A percentile compares a stretch with the other conserved stretches of the same genome.
phyloP scores from a whole-genome alignment of 2,113 vertebrate species.

The Apodemus sylvaticus region DNA sequence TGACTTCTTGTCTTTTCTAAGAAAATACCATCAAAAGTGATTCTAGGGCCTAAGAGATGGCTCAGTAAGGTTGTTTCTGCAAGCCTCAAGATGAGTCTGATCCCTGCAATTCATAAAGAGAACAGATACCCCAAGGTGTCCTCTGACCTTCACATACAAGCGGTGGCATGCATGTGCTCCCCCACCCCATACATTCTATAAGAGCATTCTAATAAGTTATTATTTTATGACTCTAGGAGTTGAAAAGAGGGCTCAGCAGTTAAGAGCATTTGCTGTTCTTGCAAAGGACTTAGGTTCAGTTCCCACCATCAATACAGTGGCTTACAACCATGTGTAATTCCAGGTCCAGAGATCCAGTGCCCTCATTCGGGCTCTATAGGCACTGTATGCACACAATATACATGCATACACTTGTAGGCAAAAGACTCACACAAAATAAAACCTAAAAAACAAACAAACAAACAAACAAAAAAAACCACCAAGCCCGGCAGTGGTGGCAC shows the following conservation, averaged over 20 bases:
- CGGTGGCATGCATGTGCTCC: not conserved
- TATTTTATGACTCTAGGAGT: not conserved
- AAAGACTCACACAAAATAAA: not conserved
- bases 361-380: not conserved
- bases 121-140: not conserved
- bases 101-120: not conserved
- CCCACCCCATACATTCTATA: no score
- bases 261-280: not conserved
- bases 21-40: not conserved
- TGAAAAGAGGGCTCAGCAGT: not conserved
- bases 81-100: not conserved
- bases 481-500: no score
- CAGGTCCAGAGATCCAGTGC: not conserved
- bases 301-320: no score
- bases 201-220: not conserved
- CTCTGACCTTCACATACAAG: not conserved
- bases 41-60: not conserved
- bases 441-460: not conserved
- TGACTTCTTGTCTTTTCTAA: not conserved
- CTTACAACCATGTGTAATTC: not conserved
- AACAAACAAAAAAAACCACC: not conserved
- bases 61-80: not conserved
- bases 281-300: not conserved
- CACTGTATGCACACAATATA: not conserved
- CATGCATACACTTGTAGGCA: not conserved